These are phyloP conservation scores for Diceros bicornis DNA, from an alignment of 2,797 vertebrate genomes.

Conservation along the genomic window DNA sequence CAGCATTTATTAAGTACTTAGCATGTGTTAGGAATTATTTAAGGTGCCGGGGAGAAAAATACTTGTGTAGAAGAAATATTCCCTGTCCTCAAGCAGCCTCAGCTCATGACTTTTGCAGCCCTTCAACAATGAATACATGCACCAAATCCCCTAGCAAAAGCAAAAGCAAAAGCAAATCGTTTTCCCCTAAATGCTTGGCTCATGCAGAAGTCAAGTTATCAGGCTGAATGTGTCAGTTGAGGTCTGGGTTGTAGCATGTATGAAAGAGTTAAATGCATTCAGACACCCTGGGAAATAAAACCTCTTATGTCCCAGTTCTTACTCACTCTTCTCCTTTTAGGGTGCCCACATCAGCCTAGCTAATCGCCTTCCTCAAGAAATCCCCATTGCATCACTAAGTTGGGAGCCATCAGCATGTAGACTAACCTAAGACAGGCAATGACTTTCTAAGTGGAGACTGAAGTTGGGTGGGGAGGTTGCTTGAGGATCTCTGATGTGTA, in stretches of 20 bases:
- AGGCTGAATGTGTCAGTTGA: not conserved
- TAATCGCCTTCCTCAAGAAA: not conserved
- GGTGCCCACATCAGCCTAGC: not conserved
- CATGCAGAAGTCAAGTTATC: not conserved
- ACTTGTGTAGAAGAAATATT: not conserved
- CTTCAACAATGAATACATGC: not conserved
- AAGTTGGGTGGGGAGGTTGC: not conserved
- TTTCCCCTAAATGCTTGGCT: not conserved
- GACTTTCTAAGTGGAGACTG: not conserved
- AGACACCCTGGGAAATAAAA: not conserved
- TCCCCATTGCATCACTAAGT: not conserved
- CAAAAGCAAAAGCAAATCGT: not conserved
- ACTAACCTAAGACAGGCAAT: not conserved
- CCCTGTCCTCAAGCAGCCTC: not conserved
- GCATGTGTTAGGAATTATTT: not conserved
- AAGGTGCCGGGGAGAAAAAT: not conserved
- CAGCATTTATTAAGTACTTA: not conserved
- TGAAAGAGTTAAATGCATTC: not conserved
- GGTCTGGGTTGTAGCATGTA: not conserved
- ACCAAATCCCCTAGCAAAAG: not conserved
- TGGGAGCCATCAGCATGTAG: not conserved
- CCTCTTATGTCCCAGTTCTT: not conserved
- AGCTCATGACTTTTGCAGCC: not conserved
- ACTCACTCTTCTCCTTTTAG: conserved; percentile 22
- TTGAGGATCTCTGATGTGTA: not conserved